Evolutionary conservation across 2,888 invertebrate species (phyloP).

Genomic region (Drosophila sordidula): DNA sequence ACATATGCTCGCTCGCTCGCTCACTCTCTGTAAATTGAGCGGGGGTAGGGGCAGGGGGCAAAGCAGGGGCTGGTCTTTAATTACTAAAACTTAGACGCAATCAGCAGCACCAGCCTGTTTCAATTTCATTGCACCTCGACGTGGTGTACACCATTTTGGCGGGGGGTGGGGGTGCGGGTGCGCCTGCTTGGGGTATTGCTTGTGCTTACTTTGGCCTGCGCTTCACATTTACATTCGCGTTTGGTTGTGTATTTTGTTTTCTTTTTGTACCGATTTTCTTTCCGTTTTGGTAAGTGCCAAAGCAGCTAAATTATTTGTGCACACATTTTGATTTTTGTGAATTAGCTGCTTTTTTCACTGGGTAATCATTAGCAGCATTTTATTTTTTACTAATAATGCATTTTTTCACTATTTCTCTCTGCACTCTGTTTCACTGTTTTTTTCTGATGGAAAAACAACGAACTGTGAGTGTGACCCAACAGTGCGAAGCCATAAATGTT

Average conservation of each 20-base stretch:
- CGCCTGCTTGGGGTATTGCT: slow-evolving; percentile 40
- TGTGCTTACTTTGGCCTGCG: slow-evolving; percentile 66
- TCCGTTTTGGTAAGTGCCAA: slow-evolving; percentile 30
- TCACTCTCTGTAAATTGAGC: slow-evolving; percentile 26
- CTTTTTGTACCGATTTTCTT: slow-evolving; percentile 66
- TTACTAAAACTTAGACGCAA: slow-evolving; percentile 57
- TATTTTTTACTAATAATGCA: slow-evolving; percentile 37
- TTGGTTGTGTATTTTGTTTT: slow-evolving; percentile 65
- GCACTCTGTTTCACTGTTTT: slow-evolving; percentile 49
- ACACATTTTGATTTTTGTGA: slow-evolving; percentile 35
- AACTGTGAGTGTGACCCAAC: slow-evolving; percentile 44
- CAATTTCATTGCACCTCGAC: slow-evolving; percentile 54
- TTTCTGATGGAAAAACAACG: slow-evolving; percentile 59
- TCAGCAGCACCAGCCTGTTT: slow-evolving; percentile 43
- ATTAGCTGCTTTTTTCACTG: slow-evolving; percentile 37
- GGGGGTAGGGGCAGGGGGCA: slow-evolving; percentile 4
- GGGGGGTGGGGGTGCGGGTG: slow-evolving; percentile 1
- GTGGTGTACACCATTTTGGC: slow-evolving; percentile 31
- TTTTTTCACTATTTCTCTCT: slow-evolving; percentile 40
- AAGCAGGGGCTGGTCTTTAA: slow-evolving; percentile 53
- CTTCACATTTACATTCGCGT: slow-evolving; percentile 71
- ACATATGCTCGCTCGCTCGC: slow-evolving; percentile 16
- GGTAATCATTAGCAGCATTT: slow-evolving; percentile 7
- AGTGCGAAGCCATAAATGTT: slow-evolving; percentile 38
- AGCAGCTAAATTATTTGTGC: slow-evolving; percentile 50